Evolutionary conservation across 2,888 invertebrate species (phyloP), one percentile per base, ranked within the genome.

Genomic region (Dasysyrphus tricinctus): DNA sequence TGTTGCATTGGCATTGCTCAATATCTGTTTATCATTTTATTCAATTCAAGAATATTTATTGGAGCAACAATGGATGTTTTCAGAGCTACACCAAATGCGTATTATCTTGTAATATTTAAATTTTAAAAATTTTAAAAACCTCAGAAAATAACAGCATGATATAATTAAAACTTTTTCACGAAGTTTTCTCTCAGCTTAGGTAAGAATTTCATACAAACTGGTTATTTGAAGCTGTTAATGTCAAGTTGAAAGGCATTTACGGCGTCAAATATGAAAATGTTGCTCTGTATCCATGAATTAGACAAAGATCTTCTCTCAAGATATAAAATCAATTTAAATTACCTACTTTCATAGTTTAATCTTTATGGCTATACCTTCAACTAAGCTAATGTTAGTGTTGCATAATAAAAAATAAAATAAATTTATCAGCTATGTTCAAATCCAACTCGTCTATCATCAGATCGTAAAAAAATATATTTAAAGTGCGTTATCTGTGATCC

Each of bases 401-500:
- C 61, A 37, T 44, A 24, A 44, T 19, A 49, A n/a, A n/a, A n/a
- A n/a, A 24, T 24, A 24, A 24, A 24, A 24, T 2, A 12, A 11
- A 37, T 19, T 19, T 12, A 47, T 65, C 32, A 32, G 12, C 12
- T 49, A 34, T 12, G 9, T 37, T 29, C 39, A 37, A 49, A 32
- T 54, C 29, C 14, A 16, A 39, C 19, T 19, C 44, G 59, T 59
- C 69, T 24, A 14, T 61, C 42, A 49, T 67, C 19, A 19, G 32
- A 16, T 34, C 54, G 42, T 39, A 32, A 81, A 65, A 81, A n/a
- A n/a, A n/a, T 49, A 14, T 51, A 19, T 59, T 57, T 7, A 32
- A 34, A 70, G 76, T 37, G 67, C 57, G 72, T 81, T 77, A 70
- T 81, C 69, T 37, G 9, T 44, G n/a, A 73, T 80, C 67, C 42